phyloP scores from a whole-genome alignment of 2,113 vertebrate genomes.

The Hyperoodon ampullatus region DNA sequence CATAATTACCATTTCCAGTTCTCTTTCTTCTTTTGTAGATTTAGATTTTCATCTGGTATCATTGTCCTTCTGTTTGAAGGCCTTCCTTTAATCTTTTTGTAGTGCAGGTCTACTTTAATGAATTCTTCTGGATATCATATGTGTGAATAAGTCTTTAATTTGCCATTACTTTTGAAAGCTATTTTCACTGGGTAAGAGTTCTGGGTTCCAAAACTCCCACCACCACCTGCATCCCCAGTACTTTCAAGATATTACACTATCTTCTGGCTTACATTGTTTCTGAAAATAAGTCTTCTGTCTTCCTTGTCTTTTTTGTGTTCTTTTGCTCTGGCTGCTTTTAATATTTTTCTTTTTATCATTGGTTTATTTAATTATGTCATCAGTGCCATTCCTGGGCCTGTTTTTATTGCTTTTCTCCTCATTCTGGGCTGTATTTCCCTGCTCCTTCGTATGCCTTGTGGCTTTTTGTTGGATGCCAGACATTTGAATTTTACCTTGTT shows the following conservation, averaged over 20 bases:
- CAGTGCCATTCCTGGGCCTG: not conserved
- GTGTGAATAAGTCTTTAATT: not conserved
- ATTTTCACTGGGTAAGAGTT: not conserved
- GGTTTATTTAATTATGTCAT: not conserved
- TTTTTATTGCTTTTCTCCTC: not conserved
- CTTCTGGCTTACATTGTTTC: not conserved
- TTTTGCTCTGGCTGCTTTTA: not conserved
- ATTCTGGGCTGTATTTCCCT: not conserved
- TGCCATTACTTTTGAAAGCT: not conserved
- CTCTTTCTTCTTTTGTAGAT: not conserved
- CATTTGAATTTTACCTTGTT: not conserved
- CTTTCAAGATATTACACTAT: not conserved
- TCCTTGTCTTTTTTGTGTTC: not conserved
- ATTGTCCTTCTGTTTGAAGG: not conserved
- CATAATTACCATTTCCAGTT: not conserved
- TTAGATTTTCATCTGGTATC: not conserved
- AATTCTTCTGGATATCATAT: not conserved
- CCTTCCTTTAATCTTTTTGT: not conserved
- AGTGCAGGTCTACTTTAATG: not conserved
- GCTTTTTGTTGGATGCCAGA: not conserved
- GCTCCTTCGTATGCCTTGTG: not conserved
- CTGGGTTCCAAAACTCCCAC: not conserved
- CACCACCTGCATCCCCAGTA: not conserved
- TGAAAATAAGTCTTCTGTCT: not conserved
- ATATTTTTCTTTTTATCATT: not conserved